phyloP scores from a whole-genome alignment of 2,797 vertebrate species.

The Rhynchonycteris naso region DNA sequence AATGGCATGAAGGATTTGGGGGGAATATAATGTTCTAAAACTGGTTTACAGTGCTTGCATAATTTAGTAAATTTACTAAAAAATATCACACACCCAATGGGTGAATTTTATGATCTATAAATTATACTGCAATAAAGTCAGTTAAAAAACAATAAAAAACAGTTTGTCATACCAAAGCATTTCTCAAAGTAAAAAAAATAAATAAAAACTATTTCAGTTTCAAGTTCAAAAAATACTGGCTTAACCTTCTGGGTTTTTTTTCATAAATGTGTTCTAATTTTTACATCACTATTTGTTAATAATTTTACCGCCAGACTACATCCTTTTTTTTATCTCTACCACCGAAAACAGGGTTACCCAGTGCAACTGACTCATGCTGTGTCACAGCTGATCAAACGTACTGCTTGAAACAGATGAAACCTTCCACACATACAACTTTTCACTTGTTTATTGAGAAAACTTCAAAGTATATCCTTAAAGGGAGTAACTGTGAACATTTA shows the following conservation, averaged over 20 bases:
- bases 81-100: neutral
- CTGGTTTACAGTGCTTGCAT: neutral
- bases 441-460: neutral
- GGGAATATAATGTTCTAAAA: neutral
- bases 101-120: neutral
- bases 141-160: neutral
- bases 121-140: neutral
- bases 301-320: neutral
- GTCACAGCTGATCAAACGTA: neutral
- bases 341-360: neutral
- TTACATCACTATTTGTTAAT: neutral
- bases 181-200: neutral
- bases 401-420: neutral
- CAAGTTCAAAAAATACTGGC: neutral
- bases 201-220: slow-evolving; percentile 11
- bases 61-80: neutral
- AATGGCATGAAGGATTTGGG: neutral
- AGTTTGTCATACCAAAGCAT: neutral
- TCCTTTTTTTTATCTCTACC: neutral
- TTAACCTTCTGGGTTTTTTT: neutral
- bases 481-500: neutral
- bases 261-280: neutral
- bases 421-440: neutral
- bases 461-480: neutral
- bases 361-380: rapidly evolving